These are phyloP conservation scores for Dasypolia templi DNA, from an alignment of 2,888 invertebrate genomes.

Conservation along the genomic window DNA sequence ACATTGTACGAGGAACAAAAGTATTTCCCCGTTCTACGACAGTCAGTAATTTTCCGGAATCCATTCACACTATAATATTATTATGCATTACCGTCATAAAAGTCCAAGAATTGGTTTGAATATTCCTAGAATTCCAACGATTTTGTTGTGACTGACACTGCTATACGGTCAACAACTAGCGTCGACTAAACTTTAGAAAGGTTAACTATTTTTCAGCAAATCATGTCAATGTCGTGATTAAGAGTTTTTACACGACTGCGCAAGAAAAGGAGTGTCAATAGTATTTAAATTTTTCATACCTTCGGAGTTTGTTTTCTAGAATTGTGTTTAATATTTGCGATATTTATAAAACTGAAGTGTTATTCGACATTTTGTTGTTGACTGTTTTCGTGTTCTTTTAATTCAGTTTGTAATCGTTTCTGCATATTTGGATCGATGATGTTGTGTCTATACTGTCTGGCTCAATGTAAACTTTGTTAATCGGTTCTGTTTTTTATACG, in stretches of 20 bases:
- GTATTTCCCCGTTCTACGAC: neutral
- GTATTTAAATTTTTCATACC: neutral
- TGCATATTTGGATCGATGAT: conserved; percentile 17
- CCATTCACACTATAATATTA: neutral
- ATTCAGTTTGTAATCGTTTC: neutral
- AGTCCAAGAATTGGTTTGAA: neutral
- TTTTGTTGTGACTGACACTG: neutral
- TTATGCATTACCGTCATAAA: neutral
- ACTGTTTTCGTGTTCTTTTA: neutral
- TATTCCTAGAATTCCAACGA: neutral
- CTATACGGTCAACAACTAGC: neutral
- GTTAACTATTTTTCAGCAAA: neutral
- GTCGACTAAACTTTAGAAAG: neutral
- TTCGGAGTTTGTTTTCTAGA: neutral
- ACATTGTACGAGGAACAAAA: neutral
- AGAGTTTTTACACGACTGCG: neutral
- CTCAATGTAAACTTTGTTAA: conserved; percentile 18
- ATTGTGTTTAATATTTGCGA: neutral
- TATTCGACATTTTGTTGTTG: neutral
- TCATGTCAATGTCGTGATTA: neutral
- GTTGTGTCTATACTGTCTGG: conserved; percentile 15
- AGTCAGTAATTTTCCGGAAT: neutral
- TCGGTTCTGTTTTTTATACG: neutral
- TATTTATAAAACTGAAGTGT: neutral
- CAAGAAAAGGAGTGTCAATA: neutral